A percentile compares a stretch with the other conserved stretches of the same genome.
Evolutionary conservation across 2,797 vertebrate genomes (phyloP).

Genomic region (Neoniphon sammara): DNA sequence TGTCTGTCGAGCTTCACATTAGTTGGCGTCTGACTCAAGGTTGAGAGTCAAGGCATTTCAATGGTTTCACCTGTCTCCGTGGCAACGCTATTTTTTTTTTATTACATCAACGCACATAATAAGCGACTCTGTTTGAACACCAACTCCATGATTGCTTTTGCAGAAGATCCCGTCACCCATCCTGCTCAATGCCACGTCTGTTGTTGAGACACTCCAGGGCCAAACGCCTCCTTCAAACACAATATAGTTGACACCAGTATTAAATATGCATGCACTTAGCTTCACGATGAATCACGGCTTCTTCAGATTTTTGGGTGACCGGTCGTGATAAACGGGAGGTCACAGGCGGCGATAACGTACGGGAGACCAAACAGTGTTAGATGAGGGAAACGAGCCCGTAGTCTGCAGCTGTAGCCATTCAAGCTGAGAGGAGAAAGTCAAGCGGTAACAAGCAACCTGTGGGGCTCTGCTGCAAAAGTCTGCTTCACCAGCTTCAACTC

Average conservation of each 20-base stretch:
- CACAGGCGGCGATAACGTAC: neutral
- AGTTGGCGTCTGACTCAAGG: conserved; percentile 43
- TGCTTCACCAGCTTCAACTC: conserved; percentile 30
- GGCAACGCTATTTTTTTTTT: conserved; percentile 64
- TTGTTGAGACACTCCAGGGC: conserved; percentile 13
- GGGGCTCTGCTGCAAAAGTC: conserved; percentile 19
- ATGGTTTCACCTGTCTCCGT: conserved; percentile 67
- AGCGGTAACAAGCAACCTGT: conserved; percentile 69
- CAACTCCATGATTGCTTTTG: conserved; percentile 60
- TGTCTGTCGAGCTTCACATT: conserved; percentile 43
- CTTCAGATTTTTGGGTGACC: conserved; percentile 1
- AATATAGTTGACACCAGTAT: neutral
- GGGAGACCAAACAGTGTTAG: conserved; percentile 2
- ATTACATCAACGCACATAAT: conserved; percentile 53
- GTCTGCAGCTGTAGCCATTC: conserved; percentile 11
- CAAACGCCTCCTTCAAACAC: neutral
- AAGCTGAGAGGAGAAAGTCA: conserved; percentile 28
- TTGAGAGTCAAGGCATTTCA: conserved; percentile 58
- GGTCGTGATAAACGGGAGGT: conserved; percentile 30
- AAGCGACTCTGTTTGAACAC: conserved; percentile 26
- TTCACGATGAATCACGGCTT: conserved; percentile 17
- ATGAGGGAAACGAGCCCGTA: neutral
- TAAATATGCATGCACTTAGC: conserved; percentile 9
- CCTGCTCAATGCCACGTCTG: conserved; percentile 24
- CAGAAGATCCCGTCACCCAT: conserved; percentile 39